phyloP scores from a whole-genome alignment of 2,888 invertebrate genomes.

The Anarsia innoxiella region DNA sequence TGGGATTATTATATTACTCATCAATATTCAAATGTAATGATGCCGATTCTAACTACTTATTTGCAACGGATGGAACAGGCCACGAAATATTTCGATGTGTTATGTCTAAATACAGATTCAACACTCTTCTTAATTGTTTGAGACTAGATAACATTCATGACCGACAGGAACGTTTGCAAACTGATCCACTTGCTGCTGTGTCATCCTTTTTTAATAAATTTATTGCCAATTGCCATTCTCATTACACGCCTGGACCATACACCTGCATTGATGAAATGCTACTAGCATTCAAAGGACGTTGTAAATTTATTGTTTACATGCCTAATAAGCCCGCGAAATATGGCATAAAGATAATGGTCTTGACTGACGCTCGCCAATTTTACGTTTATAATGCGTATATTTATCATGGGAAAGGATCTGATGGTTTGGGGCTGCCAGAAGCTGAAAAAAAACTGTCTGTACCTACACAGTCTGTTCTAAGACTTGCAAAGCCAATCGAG shows the following conservation, averaged over 20 bases:
- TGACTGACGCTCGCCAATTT: slow-evolving; percentile 5
- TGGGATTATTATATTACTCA: slow-evolving; percentile 1
- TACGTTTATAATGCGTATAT: slow-evolving; percentile 10
- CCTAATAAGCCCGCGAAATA: slow-evolving; percentile 15
- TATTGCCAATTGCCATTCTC: slow-evolving; percentile 18
- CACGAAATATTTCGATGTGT: slow-evolving; percentile 18
- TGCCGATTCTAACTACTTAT: slow-evolving; percentile 1
- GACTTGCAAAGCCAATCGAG: slow-evolving; percentile 2
- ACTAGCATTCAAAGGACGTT: slow-evolving; percentile 19
- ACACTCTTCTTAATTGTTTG: slow-evolving; percentile 17
- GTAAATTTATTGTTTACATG: slow-evolving; percentile 19
- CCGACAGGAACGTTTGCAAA: slow-evolving; percentile 16
- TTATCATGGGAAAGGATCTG: background rate
- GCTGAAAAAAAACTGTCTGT: background rate
- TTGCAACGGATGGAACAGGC: slow-evolving; percentile 17
- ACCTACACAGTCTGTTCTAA: background rate
- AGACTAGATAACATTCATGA: slow-evolving; percentile 19
- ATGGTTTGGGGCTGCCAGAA: background rate
- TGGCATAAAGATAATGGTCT: slow-evolving; percentile 10
- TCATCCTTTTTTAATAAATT: slow-evolving; percentile 19
- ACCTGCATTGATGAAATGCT: slow-evolving; percentile 22
- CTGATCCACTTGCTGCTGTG: slow-evolving; percentile 16
- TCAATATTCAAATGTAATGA: slow-evolving; percentile 7
- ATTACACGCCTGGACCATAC: slow-evolving; percentile 17
- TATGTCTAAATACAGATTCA: slow-evolving; percentile 21